A percentile compares a stretch with the other conserved stretches of the same genome.
Evolutionary conservation across 1,140 invertebrate species (phyloP).

Genomic region (Hylaeus anthracinus): DNA sequence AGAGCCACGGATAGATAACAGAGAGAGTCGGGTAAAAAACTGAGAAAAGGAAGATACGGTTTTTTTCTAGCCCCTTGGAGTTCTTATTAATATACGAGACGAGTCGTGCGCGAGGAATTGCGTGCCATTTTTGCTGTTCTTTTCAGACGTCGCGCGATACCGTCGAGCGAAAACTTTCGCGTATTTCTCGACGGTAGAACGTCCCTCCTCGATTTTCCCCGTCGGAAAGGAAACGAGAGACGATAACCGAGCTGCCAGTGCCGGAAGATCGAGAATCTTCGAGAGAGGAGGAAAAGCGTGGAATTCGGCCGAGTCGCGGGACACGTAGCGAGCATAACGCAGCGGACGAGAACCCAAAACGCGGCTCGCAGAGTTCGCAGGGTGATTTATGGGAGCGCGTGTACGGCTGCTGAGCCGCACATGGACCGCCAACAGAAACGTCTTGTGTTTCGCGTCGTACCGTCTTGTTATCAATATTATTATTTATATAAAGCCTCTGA

Average conservation of each 20-base stretch:
- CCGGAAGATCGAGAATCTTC: not conserved
- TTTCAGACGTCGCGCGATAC: not conserved
- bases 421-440: not conserved
- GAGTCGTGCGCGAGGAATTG: not conserved
- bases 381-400: conserved; percentile 65
- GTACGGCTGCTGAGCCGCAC: conserved; percentile 39
- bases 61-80: not conserved
- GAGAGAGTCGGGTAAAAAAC: not conserved
- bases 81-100: not conserved
- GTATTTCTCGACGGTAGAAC: not conserved
- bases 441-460: not conserved
- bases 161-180: not conserved
- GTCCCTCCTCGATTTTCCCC: not conserved
- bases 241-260: not conserved
- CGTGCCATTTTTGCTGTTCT: not conserved
- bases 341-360: not conserved
- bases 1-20: not conserved
- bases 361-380: conserved; percentile 49
- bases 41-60: not conserved
- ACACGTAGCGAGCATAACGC: conserved; percentile 5
- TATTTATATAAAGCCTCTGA: too few species aligned
- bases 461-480: not conserved
- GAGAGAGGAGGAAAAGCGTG: not conserved
- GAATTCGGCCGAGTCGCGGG: not conserved
- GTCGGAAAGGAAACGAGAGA: not conserved